phyloP scores from a whole-genome alignment of 37 sponge, comb jelly and placozoan species.

The Axinella damicornis region DNA sequence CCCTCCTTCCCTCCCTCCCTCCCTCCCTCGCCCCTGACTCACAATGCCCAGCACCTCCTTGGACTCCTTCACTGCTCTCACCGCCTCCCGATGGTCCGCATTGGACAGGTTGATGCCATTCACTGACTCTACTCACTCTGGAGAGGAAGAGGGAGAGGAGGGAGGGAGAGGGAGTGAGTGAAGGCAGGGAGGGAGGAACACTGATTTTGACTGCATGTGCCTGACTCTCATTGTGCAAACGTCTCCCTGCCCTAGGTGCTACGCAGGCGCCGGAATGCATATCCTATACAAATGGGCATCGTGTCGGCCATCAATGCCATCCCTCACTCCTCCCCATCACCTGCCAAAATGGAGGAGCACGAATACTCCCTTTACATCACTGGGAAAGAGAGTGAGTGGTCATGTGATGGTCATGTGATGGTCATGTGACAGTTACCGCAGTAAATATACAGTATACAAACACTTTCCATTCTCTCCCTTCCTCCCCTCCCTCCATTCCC shows the following conservation, averaged over 20 bases:
- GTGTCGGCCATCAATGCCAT: constrained; percentile 29
- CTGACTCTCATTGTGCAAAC: too few species aligned
- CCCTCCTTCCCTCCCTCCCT: not conserved
- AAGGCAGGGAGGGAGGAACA: not conserved
- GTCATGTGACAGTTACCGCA: too few species aligned
- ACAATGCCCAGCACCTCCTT: constrained; percentile 50
- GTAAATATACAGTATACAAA: not conserved
- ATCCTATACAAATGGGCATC: constrained; percentile 45
- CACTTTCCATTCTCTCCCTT: too few species aligned
- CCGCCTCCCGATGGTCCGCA: constrained; percentile 77
- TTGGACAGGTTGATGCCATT: constrained; percentile 61
- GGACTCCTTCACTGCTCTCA: constrained; percentile 72
- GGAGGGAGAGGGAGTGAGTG: too few species aligned
- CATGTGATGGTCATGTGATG: not conserved
- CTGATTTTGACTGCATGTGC: not conserved
- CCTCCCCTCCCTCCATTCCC: too few species aligned
- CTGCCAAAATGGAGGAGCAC: constrained; percentile 16
- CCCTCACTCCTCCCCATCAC: constrained; percentile 8
- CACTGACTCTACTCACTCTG: constrained; percentile 76
- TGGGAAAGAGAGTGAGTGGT: constrained; percentile 46
- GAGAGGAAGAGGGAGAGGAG: not conserved
- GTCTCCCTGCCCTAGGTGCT: too few species aligned
- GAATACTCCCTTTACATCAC: constrained; percentile 74
- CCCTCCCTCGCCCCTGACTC: not conserved
- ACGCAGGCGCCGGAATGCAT: constrained; percentile 31